Evolutionary conservation across 2,797 vertebrate species (phyloP), one percentile per base, ranked within the genome.

Genomic region (Paratrypauchen microcephalus): DNA sequence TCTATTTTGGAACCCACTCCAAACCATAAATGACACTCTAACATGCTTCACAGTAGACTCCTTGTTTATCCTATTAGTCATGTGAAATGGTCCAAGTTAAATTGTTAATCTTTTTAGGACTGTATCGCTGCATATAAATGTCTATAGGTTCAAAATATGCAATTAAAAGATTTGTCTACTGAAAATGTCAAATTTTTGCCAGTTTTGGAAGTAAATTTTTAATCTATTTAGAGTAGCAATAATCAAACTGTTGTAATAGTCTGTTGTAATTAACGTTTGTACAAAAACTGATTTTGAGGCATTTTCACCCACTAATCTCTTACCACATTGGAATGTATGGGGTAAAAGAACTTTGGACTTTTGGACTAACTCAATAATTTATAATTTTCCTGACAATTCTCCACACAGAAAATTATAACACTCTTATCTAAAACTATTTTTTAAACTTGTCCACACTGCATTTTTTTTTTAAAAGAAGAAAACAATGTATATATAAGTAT

Each of bases 41-140:
- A 69, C 75, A 69, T 68, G 56, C 67, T 82, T 87, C 81, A 83
- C 71, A 72, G 74, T 83, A 75, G 76, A 84, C 68, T 6, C 73
- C 54, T 81, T 80, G 61, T 65, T 68, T 73, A 66, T 80, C 66
- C 1, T 48, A 30, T 66, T 57, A 36, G 68, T 73, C 76, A 72
- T 11, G 5, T 83, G 63, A 59, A 21, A 56, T 64, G 69, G 63
- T 41, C 65, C 15, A 68, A 77, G 62, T 77, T 58, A 63, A 61
- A 73, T 71, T 58, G 11, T 59, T n/a, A 58, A 30, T 62, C 69
- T 72, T 50, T 65, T 45, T 26, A 26, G 4, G 1, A 24, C 5
- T 24, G 15, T 3, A 26, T 26, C 23, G 13, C n/a, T 23, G 52
- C 21, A 54, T 21, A 23, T 23, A 50, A 50, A 52, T 52, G 19